Conservation (phyloP, 2,113 vertebrate species). For the Reinhardtius hippoglossoides region DNA sequence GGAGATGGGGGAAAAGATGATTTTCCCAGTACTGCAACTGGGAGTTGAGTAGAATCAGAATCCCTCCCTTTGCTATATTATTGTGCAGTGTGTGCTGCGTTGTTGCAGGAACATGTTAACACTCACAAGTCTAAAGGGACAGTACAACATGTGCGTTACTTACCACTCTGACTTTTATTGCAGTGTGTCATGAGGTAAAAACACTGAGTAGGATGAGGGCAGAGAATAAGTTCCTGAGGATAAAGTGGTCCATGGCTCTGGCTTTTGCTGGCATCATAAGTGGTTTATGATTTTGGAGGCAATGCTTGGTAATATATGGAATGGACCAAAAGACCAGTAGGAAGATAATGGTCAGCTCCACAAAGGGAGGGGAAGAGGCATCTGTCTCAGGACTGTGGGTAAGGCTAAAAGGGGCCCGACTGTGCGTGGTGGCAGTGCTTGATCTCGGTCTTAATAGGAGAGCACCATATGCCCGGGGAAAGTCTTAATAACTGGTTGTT, state of each 20-base stretch:
- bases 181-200: background rate
- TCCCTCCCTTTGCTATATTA: background rate
- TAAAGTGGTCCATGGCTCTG: conserved; percentile 4
- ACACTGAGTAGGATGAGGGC: background rate
- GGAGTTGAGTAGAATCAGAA: conserved; percentile 6
- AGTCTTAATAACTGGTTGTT: background rate
- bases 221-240: background rate
- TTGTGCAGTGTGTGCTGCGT: background rate
- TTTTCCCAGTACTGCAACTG: conserved; percentile 14
- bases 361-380: background rate
- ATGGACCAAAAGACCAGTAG: conserved; percentile 42
- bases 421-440: background rate
- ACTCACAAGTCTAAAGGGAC: conserved; percentile 5
- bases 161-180: background rate
- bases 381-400: background rate
- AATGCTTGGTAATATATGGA: conserved; percentile 18
- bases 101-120: background rate
- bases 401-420: background rate
- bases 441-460: background rate
- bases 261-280: conserved; percentile 18
- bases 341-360: conserved; percentile 16
- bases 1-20: background rate
- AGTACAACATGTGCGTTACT: background rate
- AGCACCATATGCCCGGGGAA: no score
- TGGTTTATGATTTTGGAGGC: conserved; percentile 8